A percentile compares a stretch with the other conserved stretches of the same genome.
phyloP scores from a whole-genome alignment of 2,113 vertebrate genomes.

The Myotis lucifugus region DNA sequence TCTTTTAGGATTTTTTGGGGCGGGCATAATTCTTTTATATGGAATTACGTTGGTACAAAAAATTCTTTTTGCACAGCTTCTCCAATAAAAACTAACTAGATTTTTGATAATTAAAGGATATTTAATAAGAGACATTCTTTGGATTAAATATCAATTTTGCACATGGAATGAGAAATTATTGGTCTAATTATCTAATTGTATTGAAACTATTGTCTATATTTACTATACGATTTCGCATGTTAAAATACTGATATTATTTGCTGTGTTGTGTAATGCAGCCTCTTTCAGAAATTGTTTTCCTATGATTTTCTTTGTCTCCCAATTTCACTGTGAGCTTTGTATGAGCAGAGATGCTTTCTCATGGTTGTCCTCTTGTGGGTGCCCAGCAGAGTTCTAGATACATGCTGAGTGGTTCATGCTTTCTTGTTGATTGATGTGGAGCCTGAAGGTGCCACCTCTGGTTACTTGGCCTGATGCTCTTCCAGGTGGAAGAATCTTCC shows the following conservation, averaged over 20 bases:
- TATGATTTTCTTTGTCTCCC: not conserved
- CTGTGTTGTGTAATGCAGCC: not conserved
- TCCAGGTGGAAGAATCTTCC: not conserved
- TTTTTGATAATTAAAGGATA: conserved; percentile 14
- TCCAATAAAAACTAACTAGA: not conserved
- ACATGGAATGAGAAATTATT: not conserved
- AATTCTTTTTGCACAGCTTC: not conserved
- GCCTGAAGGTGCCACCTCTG: not conserved
- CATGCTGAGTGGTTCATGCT: not conserved
- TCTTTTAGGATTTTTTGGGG: not conserved
- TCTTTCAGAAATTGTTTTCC: conserved; percentile 26
- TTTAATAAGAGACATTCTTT: not conserved
- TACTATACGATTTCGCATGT: not conserved
- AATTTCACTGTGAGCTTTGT: not conserved
- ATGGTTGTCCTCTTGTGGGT: not conserved
- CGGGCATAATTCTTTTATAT: not conserved
- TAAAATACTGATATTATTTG: not conserved
- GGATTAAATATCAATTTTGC: not conserved
- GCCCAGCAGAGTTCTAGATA: not conserved
- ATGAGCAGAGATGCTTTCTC: not conserved
- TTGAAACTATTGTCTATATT: not conserved
- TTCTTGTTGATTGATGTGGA: not conserved
- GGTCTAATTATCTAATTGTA: not conserved
- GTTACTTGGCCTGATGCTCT: not conserved
- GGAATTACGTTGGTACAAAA: not conserved